Evolutionary conservation across 2,888 invertebrate species (phyloP).

Genomic region (Plagiodera versicolora): DNA sequence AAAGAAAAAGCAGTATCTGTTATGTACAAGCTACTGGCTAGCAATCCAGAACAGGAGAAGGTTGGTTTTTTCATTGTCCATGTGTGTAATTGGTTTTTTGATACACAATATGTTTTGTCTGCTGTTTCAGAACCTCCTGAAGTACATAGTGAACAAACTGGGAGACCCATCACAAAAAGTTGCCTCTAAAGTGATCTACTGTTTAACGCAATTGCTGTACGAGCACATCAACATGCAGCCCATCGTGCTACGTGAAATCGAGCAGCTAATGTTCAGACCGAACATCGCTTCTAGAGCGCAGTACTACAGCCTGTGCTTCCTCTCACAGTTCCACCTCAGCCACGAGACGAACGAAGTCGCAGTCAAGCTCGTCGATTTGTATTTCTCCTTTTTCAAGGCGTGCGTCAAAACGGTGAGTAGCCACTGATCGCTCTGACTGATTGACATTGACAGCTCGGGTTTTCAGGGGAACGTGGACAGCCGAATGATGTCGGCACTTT

Average conservation of each 20-base stretch:
- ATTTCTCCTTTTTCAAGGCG: slow-evolving; percentile 95
- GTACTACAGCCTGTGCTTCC: slow-evolving; percentile 90
- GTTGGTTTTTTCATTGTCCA: too few species aligned
- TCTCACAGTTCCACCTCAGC: slow-evolving; percentile 80
- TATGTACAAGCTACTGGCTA: slow-evolving; percentile 73
- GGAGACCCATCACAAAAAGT: slow-evolving; percentile 91
- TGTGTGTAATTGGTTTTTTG: too few species aligned
- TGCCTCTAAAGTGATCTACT: slow-evolving; percentile 85
- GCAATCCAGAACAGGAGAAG: slow-evolving; percentile 84
- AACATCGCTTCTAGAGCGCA: slow-evolving; percentile 86
- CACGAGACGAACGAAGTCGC: slow-evolving; percentile 77
- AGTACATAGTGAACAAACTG: slow-evolving; percentile 88
- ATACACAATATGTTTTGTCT: too few species aligned
- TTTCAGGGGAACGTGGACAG: slow-evolving; percentile 74
- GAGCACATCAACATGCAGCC: slow-evolving; percentile 86
- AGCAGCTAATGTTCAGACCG: slow-evolving; percentile 80
- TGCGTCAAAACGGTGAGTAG: slow-evolving; percentile 72
- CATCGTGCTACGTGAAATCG: slow-evolving; percentile 84
- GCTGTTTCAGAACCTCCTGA: slow-evolving; percentile 65
- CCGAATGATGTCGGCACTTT: slow-evolving; percentile 79
- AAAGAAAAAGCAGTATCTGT: slow-evolving; percentile 78
- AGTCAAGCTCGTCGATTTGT: slow-evolving; percentile 82
- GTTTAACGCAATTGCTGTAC: slow-evolving; percentile 77
- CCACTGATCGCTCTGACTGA: background rate
- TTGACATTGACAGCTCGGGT: background rate